phyloP scores from a whole-genome alignment of 2,888 invertebrate genomes.

The Drosophila barbarae region DNA sequence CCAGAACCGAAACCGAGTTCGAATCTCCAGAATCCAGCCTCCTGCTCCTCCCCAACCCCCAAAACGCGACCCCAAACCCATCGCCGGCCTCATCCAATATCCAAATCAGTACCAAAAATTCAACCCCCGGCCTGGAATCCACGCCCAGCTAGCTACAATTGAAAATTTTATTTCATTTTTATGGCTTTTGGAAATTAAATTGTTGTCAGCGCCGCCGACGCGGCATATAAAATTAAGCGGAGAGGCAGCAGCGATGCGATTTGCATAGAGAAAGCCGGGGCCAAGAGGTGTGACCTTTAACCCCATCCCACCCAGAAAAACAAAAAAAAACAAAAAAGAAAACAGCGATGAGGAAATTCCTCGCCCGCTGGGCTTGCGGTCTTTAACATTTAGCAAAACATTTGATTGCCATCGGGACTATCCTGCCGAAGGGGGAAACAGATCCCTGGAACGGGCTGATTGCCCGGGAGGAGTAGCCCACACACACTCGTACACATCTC shows the following conservation, averaged over 20 bases:
- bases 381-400: constrained; percentile 65
- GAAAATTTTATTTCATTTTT: constrained; percentile 69
- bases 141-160: constrained; percentile 60
- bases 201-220: constrained; percentile 50
- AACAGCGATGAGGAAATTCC: not conserved
- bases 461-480: constrained; percentile 21
- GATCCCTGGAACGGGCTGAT: constrained; percentile 8
- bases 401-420: constrained; percentile 62
- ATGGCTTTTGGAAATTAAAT: constrained; percentile 72
- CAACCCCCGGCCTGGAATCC: constrained; percentile 16
- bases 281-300: constrained; percentile 61
- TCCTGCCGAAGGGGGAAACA: not conserved
- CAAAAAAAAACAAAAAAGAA: too few relatives aligned
- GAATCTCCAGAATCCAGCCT: not conserved
- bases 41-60: not conserved
- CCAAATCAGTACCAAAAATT: constrained; percentile 23
- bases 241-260: constrained; percentile 29
- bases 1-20: constrained; percentile 26
- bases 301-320: constrained; percentile 16
- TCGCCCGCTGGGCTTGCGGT: constrained; percentile 40
- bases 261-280: constrained; percentile 29
- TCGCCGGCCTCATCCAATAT: constrained; percentile 7
- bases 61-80: not conserved
- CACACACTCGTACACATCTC: constrained; percentile 1
- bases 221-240: constrained; percentile 65